Percentiles rank a stretch among this genome's conserved stretches.
Evolutionary conservation across 2,113 vertebrate species (phyloP).

Genomic region (Stercorarius parasiticus): DNA sequence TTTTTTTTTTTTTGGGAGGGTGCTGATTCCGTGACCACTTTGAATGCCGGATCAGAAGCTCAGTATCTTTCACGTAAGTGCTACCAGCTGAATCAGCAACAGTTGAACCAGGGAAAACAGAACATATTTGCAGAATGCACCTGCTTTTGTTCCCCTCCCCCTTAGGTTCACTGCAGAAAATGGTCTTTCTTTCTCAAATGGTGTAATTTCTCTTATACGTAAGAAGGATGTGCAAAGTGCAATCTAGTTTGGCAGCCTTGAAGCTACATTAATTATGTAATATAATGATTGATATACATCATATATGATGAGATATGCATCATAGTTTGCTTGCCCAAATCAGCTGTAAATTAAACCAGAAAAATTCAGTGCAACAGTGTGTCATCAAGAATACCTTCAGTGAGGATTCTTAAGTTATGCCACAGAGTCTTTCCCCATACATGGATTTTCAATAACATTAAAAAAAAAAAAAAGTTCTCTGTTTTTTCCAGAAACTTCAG

Average conservation of each 20-base stretch:
- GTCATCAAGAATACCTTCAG: background rate
- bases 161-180: background rate
- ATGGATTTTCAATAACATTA: background rate
- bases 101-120: background rate
- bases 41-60: background rate
- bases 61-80: background rate
- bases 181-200: background rate
- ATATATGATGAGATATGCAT: no score
- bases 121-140: background rate
- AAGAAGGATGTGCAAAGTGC: background rate
- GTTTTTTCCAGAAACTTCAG: background rate
- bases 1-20: rapidly evolving
- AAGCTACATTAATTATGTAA: background rate
- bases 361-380: background rate
- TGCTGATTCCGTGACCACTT: background rate
- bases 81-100: background rate
- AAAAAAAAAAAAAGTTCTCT: background rate
- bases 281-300: background rate
- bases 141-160: background rate
- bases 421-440: background rate
- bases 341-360: background rate
- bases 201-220: background rate
- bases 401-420: background rate
- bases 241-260: background rate
- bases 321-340: background rate